Base-by-base conservation (phyloP, 2,113 vertebrate genomes). In the Zosterops hypoxanthus region DNA sequence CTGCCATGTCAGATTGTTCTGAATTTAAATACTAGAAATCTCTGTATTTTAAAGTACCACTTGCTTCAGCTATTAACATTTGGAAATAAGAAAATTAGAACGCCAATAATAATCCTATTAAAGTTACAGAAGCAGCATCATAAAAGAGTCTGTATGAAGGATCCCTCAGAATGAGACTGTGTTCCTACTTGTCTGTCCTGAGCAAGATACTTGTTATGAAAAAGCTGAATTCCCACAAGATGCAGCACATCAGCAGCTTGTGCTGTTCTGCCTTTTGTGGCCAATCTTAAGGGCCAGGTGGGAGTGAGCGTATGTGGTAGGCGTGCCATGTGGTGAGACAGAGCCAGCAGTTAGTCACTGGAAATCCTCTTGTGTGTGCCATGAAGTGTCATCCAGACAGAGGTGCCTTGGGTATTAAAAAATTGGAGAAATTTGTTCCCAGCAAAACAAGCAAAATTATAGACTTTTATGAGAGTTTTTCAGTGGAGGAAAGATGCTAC, bases 261-360 rank as follows among this genome's bases (percentile, higher is more conserved):
- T 63, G 47, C 50, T 61, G 19, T 57, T 66, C 69, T 85, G 61
- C n/a, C 14, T 42, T 90, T 46, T n/a, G 33, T 69, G 26, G 17
- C 29, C 42, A 31, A 0, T 34, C 46, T 39, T 31, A 31, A 56
- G 49, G 34, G 34, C 24, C 34, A 79, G 64, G 39, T 81, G 46
- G 39, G 50, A 55, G 33, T 33, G 53, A 75, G 72, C 19, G 14
- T 5, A 12, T 0, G 0, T 61, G 42, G 41, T 42, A 31, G 42
- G 68, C 76, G 47, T 41, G 50, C 15, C 24, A 8, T 23, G 11
- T 31, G 12, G n/a, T 56, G 77, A 53, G 80, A n/a, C 36, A 72
- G 42, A 66, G 19, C 17, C 41, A 61, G 57, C 12, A 47, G 39
- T 33, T n/a, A 49, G 42, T 53, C 36, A 11, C 36, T 39, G 68